Conservation (phyloP, 1,140 invertebrate genomes). For the Subanguina moxae region DNA sequence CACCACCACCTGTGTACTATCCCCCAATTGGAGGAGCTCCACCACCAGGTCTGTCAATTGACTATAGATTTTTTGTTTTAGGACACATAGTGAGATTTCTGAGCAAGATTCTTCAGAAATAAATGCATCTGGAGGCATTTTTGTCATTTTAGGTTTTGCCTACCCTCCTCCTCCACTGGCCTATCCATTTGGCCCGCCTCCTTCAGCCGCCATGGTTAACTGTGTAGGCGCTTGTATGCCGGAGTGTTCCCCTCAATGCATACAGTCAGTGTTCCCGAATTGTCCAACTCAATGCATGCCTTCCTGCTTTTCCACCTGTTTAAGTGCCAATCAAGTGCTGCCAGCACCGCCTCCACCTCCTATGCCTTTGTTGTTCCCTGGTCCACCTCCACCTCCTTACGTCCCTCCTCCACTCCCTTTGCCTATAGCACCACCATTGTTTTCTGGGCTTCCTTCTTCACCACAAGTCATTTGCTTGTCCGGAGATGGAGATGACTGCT, state of each 20-base stretch:
- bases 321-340: slow-evolving; percentile 9
- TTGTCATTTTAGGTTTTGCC: neutral
- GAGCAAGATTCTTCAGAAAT: too few species aligned
- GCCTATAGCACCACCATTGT: neutral
- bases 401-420: neutral
- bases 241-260: slow-evolving; percentile 2
- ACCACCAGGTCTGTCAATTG: neutral
- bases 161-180: neutral
- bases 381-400: neutral
- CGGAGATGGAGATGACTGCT: neutral
- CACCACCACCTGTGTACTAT: neutral
- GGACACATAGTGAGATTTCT: too few species aligned
- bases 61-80: too few species aligned
- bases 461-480: slow-evolving; percentile 2
- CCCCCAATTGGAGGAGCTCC: neutral
- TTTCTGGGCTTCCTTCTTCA: neutral
- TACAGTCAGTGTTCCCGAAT: slow-evolving; percentile 10
- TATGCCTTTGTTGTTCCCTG: neutral
- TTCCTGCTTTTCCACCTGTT: slow-evolving; percentile 7
- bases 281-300: slow-evolving; percentile 12
- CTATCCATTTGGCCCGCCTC: neutral
- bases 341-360: slow-evolving; percentile 7
- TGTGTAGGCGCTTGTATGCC: slow-evolving; percentile 3
- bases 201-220: neutral
- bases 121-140: too few species aligned